Evolutionary conservation across 2,113 vertebrate genomes (phyloP).

Genomic region (Dasyurus viverrinus): DNA sequence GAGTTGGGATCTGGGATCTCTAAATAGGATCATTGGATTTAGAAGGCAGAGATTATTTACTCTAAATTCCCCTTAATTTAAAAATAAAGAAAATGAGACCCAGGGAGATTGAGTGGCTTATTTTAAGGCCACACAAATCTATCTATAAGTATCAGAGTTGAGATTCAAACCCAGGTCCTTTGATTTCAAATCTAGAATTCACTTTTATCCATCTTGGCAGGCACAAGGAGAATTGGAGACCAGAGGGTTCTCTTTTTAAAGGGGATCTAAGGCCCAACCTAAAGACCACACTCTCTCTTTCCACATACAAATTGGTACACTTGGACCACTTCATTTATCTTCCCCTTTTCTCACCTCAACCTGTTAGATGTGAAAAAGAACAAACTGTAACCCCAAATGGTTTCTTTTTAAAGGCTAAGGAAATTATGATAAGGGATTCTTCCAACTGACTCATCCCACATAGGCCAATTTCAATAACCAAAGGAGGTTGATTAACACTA

Average conservation of each 20-base stretch:
- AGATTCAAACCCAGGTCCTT: neutral
- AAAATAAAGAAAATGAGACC: neutral
- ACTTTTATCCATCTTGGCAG: neutral
- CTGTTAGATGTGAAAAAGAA: neutral
- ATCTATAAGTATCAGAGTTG: neutral
- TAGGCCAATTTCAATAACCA: neutral
- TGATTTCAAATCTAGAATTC: neutral
- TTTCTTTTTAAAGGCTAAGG: neutral
- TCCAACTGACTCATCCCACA: neutral
- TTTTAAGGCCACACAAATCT: neutral
- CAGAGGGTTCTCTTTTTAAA: neutral
- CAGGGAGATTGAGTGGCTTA: neutral
- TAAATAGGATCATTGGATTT: neutral
- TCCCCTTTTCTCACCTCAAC: neutral
- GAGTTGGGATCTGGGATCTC: neutral
- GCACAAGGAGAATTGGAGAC: neutral
- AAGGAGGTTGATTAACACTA: neutral
- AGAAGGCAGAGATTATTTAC: neutral
- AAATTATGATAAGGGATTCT: neutral
- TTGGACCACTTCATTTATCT: neutral
- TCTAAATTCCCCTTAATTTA: neutral
- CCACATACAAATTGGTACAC: neutral
- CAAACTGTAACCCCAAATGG: neutral
- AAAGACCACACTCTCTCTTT: neutral
- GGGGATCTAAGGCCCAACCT: neutral